phyloP scores from a whole-genome alignment of 2,888 invertebrate genomes.

The Parnassius orleans region DNA sequence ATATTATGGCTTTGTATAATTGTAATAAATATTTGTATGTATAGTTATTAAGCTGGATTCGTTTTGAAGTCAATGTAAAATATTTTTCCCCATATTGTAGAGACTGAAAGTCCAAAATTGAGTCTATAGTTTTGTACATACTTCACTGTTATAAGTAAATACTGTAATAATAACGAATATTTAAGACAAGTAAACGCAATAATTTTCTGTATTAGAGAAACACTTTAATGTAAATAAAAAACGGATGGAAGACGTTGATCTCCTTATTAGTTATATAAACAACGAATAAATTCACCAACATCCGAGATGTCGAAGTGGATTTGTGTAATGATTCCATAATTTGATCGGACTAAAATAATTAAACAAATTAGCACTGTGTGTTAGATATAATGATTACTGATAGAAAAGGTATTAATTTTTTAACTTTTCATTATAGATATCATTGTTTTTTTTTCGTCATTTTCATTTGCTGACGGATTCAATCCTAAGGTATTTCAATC shows the following conservation, averaged over 20 bases:
- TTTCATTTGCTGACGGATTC: constrained; percentile 14
- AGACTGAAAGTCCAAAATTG: constrained; percentile 80
- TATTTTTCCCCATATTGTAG: constrained; percentile 68
- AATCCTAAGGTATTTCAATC: constrained; percentile 11
- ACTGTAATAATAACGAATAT: constrained; percentile 67
- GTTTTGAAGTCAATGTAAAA: constrained; percentile 59
- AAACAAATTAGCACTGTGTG: constrained; percentile 37
- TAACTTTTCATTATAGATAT: constrained; percentile 15
- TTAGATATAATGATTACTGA: constrained; percentile 33
- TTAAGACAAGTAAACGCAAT: constrained; percentile 75
- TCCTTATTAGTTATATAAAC: constrained; percentile 49
- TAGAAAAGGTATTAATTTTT: constrained; percentile 13
- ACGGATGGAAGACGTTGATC: constrained; percentile 51
- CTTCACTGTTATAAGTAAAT: constrained; percentile 77
- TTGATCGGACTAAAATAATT: constrained; percentile 24
- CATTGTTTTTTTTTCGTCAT: constrained; percentile 5
- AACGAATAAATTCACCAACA: constrained; percentile 43
- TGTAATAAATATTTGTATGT: constrained; percentile 62
- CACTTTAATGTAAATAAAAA: constrained; percentile 64
- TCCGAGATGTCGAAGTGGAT: constrained; percentile 33
- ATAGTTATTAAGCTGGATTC: constrained; percentile 55
- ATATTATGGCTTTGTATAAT: constrained; percentile 68
- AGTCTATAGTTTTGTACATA: constrained; percentile 79
- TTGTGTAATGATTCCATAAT: constrained; percentile 19
- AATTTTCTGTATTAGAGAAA: constrained; percentile 74